These are phyloP conservation scores for Macroramphosus scolopax DNA, from an alignment of 2,797 vertebrate genomes.

Conservation along the genomic window DNA sequence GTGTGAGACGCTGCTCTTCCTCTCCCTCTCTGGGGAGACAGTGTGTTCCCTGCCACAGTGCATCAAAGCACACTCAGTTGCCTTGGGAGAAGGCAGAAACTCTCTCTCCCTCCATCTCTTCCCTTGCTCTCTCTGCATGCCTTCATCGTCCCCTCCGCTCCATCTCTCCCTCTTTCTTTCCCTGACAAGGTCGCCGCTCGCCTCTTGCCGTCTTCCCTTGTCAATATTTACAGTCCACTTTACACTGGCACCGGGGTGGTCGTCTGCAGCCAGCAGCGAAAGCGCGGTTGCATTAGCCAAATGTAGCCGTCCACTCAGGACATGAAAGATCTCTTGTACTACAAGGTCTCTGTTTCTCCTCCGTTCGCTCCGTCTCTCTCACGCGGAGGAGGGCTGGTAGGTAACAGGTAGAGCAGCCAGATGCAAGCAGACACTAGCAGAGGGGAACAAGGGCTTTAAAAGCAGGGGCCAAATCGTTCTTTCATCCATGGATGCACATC, in stretches of 20 bases:
- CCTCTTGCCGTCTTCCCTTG: slow-evolving; percentile 54
- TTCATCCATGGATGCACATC: slow-evolving; percentile 8
- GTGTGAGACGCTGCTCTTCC: slow-evolving; percentile 34
- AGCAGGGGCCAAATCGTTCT: slow-evolving; percentile 35
- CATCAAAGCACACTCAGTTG: slow-evolving; percentile 77
- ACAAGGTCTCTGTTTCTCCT: slow-evolving; percentile 44
- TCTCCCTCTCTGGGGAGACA: slow-evolving; percentile 69
- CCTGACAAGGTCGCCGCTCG: slow-evolving; percentile 64
- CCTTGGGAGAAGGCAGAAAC: slow-evolving; percentile 69
- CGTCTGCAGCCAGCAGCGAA: slow-evolving; percentile 52
- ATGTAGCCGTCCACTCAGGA: slow-evolving; percentile 68
- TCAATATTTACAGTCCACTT: slow-evolving; percentile 78
- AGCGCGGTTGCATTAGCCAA: slow-evolving; percentile 67
- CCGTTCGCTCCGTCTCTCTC: background rate
- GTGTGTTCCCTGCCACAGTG: slow-evolving; percentile 80
- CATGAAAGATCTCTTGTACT: slow-evolving; percentile 66
- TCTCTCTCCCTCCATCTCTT: slow-evolving; percentile 27
- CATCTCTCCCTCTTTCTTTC: slow-evolving; percentile 29
- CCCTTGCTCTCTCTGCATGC: slow-evolving; percentile 4
- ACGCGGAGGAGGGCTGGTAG: no score
- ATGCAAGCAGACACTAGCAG: background rate
- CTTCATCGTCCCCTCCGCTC: slow-evolving; percentile 32
- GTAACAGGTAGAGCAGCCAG: no score
- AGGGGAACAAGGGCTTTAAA: slow-evolving; percentile 43
- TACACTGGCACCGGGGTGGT: slow-evolving; percentile 58